These are phyloP conservation scores for Anorthoa munda DNA, from an alignment of 2,888 invertebrate species.

Conservation along the genomic window DNA sequence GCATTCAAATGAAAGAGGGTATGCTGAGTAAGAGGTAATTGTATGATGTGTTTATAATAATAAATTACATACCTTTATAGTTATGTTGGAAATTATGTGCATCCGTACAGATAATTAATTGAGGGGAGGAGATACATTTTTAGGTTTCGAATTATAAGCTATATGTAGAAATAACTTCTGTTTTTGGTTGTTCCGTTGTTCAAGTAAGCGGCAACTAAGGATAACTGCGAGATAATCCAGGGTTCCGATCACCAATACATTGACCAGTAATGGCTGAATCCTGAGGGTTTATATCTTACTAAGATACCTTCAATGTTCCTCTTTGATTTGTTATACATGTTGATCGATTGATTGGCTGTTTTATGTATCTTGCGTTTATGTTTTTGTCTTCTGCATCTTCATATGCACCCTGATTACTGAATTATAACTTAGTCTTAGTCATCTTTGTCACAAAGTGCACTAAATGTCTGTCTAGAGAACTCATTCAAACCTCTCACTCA, in stretches of 20 bases:
- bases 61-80: slow-evolving; percentile 31
- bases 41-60: slow-evolving; percentile 43
- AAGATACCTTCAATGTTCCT: too few relatives aligned
- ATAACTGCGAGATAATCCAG: too few relatives aligned
- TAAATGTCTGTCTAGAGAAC: not conserved
- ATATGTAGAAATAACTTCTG: not conserved
- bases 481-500: not conserved
- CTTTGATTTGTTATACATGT: too few relatives aligned
- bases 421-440: not conserved
- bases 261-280: not conserved
- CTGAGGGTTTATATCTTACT: too few relatives aligned
- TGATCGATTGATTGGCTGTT: too few relatives aligned
- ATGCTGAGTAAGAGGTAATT: slow-evolving; percentile 28
- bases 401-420: not conserved
- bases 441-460: not conserved
- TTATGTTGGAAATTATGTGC: slow-evolving; percentile 20
- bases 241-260: not conserved
- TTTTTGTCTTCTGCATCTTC: not conserved
- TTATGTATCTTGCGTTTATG: too few relatives aligned
- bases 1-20: slow-evolving; percentile 15
- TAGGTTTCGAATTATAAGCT: not conserved
- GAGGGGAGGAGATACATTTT: slow-evolving; percentile 1
- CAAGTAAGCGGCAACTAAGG: too few relatives aligned
- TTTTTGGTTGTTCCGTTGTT: too few relatives aligned
- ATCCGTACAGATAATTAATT: slow-evolving; percentile 8